Evolutionary conservation across 2,888 invertebrate species (phyloP).

Genomic region (Melanotus villosus): DNA sequence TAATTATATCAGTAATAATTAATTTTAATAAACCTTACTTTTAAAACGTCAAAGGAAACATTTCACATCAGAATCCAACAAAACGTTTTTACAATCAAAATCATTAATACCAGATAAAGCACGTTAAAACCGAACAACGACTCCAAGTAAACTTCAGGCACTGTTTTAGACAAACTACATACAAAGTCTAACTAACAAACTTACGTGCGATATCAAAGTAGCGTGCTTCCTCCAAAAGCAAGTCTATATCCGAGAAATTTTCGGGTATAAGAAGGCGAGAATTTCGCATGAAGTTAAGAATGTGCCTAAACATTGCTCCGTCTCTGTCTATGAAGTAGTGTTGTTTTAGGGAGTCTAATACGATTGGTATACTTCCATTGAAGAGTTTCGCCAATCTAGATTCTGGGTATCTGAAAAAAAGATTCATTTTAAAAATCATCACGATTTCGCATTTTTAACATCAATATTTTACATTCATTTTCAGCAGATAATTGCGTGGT

Average conservation of each 20-base stretch:
- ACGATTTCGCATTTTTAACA: too few relatives aligned
- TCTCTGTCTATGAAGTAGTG: conserved; percentile 99
- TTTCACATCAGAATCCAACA: too few relatives aligned
- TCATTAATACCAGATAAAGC: too few relatives aligned
- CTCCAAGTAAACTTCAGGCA: too few relatives aligned
- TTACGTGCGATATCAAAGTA: conserved; percentile 92
- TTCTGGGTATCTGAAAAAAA: conserved; percentile 87
- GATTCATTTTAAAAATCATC: background rate
- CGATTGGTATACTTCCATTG: conserved; percentile 95
- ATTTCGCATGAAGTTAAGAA: conserved; percentile 96
- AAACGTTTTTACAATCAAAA: too few relatives aligned
- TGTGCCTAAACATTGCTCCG: conserved; percentile 97
- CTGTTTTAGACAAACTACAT: too few relatives aligned
- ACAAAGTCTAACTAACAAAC: conserved; percentile 66
- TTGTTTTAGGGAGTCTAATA: conserved; percentile 95
- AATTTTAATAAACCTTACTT: too few relatives aligned
- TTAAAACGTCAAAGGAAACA: too few relatives aligned
- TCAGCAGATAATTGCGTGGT: too few relatives aligned
- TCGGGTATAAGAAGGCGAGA: conserved; percentile 89
- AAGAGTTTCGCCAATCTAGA: conserved; percentile 94
- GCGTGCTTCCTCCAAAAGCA: conserved; percentile 90
- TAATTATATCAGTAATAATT: too few relatives aligned
- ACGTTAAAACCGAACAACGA: too few relatives aligned
- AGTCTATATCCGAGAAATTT: conserved; percentile 88
- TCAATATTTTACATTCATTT: too few relatives aligned